Evolutionary conservation across 53 echinoderm and acorn worm genomes (phyloP), one percentile per base, ranked within the genome.

Genomic region (Mesocentrotus franciscanus): DNA sequence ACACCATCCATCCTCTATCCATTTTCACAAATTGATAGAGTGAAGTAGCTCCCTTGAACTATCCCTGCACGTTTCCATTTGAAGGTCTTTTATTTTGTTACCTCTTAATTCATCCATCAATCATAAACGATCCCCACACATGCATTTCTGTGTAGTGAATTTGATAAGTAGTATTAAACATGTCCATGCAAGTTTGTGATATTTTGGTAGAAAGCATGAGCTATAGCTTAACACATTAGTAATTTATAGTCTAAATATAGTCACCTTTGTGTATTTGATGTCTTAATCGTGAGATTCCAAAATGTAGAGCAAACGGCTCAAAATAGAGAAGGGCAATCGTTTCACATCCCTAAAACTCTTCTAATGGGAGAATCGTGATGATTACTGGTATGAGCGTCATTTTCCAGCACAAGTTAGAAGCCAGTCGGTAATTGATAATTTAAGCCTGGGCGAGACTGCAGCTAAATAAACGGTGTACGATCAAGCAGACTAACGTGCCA

Each of bases 351-450:
- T 36, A 35, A 56, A 87, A 58, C 60, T 27, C 56, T 49, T 85
- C 30, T 93, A 93, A 76, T 93, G 93, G 76, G 74, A 20, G 18
- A 56, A 74, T 75, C 93, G 93, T 93, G 94, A 79, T 42, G 34
- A 84, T 79, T 83, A 58, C 24, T 84, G 61, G 42, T 61, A 61
- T 84, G 61, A 36, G 59, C 34, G 33, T 61, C 84, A 94, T 94
- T 83, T 83, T 94, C 60, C 17, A 61, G 22, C 84, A 39, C 84
- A 94, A 62, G 83, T 94, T 94, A 94, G 83, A 60, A 58, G 84
- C 94, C 81, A 61, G 94, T 32, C 18, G 10, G 60, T 94, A 94
- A 94, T 94, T 94, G 94, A 94, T 94, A 94, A 94, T 94, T 94
- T 83, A 60, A 84, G 83, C 94, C 94, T 7, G 24, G 20, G 84